Conservation (phyloP, 2,113 vertebrate genomes). For the Serinus canaria region DNA sequence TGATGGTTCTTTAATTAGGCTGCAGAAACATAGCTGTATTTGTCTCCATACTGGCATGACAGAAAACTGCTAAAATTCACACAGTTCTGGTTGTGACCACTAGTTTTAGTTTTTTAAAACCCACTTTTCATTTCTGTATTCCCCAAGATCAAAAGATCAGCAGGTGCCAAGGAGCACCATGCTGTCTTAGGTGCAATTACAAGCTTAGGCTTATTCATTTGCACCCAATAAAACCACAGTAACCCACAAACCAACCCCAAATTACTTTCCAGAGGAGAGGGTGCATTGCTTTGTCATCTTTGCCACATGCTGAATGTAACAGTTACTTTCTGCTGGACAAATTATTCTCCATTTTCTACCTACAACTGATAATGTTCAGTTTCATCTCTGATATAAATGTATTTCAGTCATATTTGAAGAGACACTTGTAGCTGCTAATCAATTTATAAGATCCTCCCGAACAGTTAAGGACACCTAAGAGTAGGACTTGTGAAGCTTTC, state of each 20-base stretch:
- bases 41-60: background rate
- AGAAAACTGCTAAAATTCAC: background rate
- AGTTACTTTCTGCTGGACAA: background rate
- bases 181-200: background rate
- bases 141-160: background rate
- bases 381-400: background rate
- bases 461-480: background rate
- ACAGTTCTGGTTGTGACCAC: background rate
- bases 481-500: background rate
- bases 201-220: background rate
- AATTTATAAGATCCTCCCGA: background rate
- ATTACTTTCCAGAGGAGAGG: background rate
- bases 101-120: background rate
- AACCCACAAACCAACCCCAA: background rate
- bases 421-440: background rate
- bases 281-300: background rate
- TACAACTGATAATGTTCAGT: background rate
- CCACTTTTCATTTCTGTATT: background rate
- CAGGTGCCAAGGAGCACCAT: background rate
- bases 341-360: background rate
- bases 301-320: background rate
- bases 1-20: background rate
- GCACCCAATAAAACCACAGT: background rate
- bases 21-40: background rate
- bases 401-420: background rate